These are phyloP conservation scores for Aporrectodea caliginosa DNA, from an alignment of 1,140 invertebrate species.

Conservation along the genomic window DNA sequence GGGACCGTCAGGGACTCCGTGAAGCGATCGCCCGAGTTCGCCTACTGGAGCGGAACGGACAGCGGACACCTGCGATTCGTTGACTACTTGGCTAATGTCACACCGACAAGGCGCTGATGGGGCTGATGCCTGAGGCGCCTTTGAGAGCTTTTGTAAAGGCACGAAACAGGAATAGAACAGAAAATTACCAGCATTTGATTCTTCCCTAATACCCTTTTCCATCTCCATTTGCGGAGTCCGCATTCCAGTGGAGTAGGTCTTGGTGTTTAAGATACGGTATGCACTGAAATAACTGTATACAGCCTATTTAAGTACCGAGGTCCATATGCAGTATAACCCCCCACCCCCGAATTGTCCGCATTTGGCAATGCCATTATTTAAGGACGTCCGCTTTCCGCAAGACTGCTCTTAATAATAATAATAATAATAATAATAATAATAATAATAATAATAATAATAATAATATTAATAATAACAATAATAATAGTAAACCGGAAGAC, in stretches of 20 bases:
- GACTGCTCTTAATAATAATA: not conserved
- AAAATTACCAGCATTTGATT: too few species aligned
- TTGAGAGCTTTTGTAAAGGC: too few species aligned
- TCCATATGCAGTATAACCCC: not conserved
- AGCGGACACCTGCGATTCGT: not conserved
- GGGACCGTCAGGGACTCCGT: not conserved
- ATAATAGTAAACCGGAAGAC: not conserved
- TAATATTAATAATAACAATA: not conserved
- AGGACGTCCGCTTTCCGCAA: not conserved
- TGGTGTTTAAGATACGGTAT: too few species aligned
- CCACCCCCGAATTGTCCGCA: not conserved
- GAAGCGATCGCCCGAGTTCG: not conserved
- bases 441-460: not conserved
- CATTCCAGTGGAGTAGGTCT: too few species aligned
- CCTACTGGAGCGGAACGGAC: not conserved
- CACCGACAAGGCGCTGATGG: not conserved
- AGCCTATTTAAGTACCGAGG: too few species aligned
- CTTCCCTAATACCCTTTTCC: too few species aligned
- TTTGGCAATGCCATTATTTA: not conserved
- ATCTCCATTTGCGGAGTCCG: too few species aligned
- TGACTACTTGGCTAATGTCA: not conserved
- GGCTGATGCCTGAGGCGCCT: too few species aligned
- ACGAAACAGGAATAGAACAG: too few species aligned
- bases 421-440: not conserved
- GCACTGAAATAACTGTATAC: too few species aligned